Base-by-base conservation (phyloP, 2,113 vertebrate species). In the Pachycephala philippinensis region DNA sequence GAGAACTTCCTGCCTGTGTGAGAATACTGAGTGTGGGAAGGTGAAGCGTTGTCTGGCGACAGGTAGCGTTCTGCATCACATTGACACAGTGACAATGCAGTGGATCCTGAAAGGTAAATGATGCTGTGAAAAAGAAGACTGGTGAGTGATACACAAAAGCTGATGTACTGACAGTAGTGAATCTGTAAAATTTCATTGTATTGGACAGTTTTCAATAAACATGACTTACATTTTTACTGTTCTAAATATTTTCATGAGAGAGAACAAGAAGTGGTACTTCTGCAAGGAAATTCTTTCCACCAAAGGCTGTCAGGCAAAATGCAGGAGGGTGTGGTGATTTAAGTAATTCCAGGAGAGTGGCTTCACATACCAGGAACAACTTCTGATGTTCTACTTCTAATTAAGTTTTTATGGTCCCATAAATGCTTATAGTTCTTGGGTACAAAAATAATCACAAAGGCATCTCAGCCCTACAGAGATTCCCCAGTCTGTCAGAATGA, bases 371-470 rank as follows among this genome's bases (percentile, higher is more conserved):
- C 37, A 28, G 5, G 39, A 87, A 42, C 57, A n/a, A 16, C 50
- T 86, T 68, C 35, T 92, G 77, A 66, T 72, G 15, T 50, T 84
- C 35, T 84, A 39, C 11, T 59, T 59, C 45, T 77, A 2, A 84
- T 95, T 52, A 78, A 49, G 40, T 64, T 87, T 91, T 84, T 91
- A 65, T 76, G 37, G 39, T 65, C 42, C 49, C 28, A 19, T 72
- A 82, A 89, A 35, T 79, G 69, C 49, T 75, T 13, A 4, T 33
- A 26, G n/a, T 87, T 89, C 40, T 84, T 84, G 20, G 30, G 28
- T 91, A 72, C 65, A 89, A 84, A 95, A 93, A 82, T 64, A 84
- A 59, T 86, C 59, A 74, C 4, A 5, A 70, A 88, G 42, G 17
- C 47, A 59, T 65, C 53, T 90, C 54, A 50, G 64, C 42, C 45